A percentile compares a stretch with the other conserved stretches of the same genome.
Evolutionary conservation across 2,888 invertebrate genomes (phyloP).

Genomic region (Calliopum simillimum): DNA sequence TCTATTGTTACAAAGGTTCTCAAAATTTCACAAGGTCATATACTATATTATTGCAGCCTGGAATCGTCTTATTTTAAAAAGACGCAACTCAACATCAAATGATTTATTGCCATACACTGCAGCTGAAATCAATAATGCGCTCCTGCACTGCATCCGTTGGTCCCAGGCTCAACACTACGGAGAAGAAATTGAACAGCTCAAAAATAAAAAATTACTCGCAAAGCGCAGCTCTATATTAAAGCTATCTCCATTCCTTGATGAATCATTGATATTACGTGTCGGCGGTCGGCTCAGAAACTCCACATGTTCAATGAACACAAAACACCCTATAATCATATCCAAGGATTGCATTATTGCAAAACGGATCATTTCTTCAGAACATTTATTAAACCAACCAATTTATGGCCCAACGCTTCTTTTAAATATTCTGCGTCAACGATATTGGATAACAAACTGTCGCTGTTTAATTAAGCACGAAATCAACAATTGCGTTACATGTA

Average conservation of each 20-base stretch:
- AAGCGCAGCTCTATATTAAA: slow-evolving; percentile 6
- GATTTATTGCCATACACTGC: slow-evolving; percentile 1
- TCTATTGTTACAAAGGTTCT: slow-evolving; percentile 5
- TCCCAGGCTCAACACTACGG: slow-evolving; percentile 5
- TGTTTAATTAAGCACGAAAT: not conserved
- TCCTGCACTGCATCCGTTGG: slow-evolving; percentile 8
- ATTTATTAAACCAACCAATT: slow-evolving; percentile 18
- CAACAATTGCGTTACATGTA: not conserved
- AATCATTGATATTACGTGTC: slow-evolving; percentile 10
- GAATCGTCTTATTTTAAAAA: slow-evolving; percentile 19
- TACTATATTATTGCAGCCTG: slow-evolving; percentile 15
- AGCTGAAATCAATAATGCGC: slow-evolving; percentile 13
- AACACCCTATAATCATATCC: slow-evolving; percentile 9
- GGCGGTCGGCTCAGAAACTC: slow-evolving; percentile 17
- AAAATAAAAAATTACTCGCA: not conserved
- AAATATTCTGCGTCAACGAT: slow-evolving; percentile 20
- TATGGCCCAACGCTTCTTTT: slow-evolving; percentile 16
- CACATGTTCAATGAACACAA: not conserved
- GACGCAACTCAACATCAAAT: not conserved
- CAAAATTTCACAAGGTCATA: slow-evolving; percentile 18
- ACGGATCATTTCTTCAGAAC: slow-evolving; percentile 8
- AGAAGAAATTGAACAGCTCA: slow-evolving; percentile 14
- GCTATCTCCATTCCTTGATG: slow-evolving; percentile 18
- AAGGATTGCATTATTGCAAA: slow-evolving; percentile 20
- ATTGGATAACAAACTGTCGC: slow-evolving; percentile 23